phyloP scores from a whole-genome alignment of 2,113 vertebrate species.

The Mellivora capensis region DNA sequence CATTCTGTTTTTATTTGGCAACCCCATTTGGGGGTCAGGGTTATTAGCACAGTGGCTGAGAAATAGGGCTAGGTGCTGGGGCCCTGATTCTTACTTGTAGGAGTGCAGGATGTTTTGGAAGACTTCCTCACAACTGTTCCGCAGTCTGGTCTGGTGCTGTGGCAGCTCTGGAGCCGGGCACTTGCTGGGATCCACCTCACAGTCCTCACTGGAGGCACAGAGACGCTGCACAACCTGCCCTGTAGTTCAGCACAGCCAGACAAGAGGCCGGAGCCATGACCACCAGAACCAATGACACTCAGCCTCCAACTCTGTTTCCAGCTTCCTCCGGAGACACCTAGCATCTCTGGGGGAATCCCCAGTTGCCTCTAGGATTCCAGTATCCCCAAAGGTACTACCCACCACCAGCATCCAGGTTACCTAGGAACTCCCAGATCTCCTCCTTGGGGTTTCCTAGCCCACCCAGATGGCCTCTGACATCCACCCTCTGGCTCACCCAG shows the following conservation, averaged over 20 bases:
- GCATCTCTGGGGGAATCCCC: not conserved
- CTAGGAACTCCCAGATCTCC: not conserved
- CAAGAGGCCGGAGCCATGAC: not conserved
- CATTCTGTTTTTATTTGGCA: not conserved
- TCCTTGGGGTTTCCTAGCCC: not conserved
- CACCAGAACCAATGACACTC: not conserved
- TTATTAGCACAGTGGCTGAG: not conserved
- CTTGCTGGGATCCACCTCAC: slow-evolving; percentile 92
- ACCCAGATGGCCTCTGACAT: not conserved
- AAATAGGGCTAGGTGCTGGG: not conserved
- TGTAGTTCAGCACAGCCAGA: slow-evolving; percentile 65
- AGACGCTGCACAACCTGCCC: slow-evolving; percentile 87
- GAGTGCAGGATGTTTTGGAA: slow-evolving; percentile 86
- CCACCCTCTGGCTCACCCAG: slow-evolving; percentile 82
- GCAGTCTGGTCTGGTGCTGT: slow-evolving; percentile 86
- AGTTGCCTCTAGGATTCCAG: not conserved
- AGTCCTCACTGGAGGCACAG: slow-evolving; percentile 85
- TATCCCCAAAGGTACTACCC: not conserved
- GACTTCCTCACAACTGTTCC: slow-evolving; percentile 87
- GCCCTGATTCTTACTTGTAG: slow-evolving; percentile 82
- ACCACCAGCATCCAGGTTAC: not conserved
- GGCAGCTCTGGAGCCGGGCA: slow-evolving; percentile 84
- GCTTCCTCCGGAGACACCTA: not conserved
- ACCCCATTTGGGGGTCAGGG: not conserved
- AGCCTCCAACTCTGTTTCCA: not conserved